Percentiles rank a stretch among this genome's conserved stretches.
Conservation (phyloP, 2,888 invertebrate species). For the Malthinus seriepunctatus region DNA sequence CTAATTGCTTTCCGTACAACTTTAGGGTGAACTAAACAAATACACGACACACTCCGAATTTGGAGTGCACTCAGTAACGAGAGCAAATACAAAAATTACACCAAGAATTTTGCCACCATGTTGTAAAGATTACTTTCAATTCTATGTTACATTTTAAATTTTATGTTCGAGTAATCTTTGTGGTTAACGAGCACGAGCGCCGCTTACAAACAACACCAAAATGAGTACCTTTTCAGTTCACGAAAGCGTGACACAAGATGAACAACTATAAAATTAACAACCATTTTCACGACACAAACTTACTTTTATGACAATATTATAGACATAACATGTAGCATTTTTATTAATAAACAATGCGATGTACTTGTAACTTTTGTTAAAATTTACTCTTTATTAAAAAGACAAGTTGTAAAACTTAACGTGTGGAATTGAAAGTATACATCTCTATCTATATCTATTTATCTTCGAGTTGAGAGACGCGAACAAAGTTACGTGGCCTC, state of each 20-base stretch:
- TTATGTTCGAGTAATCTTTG: too few relatives aligned
- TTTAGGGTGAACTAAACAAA: constrained; percentile 16
- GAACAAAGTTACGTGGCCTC: constrained; percentile 35
- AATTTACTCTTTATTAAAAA: constrained; percentile 23
- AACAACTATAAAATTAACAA: constrained; percentile 23
- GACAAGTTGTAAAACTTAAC: constrained; percentile 17
- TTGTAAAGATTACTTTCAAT: too few relatives aligned
- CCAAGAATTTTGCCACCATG: too few relatives aligned
- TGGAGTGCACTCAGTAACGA: background rate
- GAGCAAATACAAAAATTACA: constrained; percentile 4
- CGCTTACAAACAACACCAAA: background rate
- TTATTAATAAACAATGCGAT: background rate
- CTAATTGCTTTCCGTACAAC: constrained; percentile 27
- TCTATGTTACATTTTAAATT: too few relatives aligned
- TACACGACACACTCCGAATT: constrained; percentile 10
- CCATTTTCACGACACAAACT: constrained; percentile 19
- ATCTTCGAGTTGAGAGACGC: constrained; percentile 18
- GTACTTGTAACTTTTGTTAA: constrained; percentile 22
- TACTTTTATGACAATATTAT: constrained; percentile 23
- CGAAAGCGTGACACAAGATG: constrained; percentile 19
- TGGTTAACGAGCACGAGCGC: background rate
- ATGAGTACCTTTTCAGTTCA: constrained; percentile 2
- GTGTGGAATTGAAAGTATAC: constrained; percentile 17
- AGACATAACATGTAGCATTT: background rate
- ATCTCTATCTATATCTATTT: too few relatives aligned